phyloP scores from a whole-genome alignment of 2,113 vertebrate species.

The Chionodraco myersi region DNA sequence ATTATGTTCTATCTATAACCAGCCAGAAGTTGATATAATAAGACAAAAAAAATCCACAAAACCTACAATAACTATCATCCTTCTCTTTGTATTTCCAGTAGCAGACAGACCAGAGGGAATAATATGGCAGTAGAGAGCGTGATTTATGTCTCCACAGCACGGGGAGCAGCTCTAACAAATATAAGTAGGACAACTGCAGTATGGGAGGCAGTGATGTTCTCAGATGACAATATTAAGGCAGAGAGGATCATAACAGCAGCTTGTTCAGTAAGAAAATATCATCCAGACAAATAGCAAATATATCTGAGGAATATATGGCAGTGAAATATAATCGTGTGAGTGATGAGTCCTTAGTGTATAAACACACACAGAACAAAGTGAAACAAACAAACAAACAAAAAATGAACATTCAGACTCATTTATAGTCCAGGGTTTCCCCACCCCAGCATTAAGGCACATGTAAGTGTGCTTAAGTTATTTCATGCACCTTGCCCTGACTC shows the following conservation, averaged over 20 bases:
- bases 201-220: slow-evolving; percentile 5
- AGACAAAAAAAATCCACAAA: neutral
- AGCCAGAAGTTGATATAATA: neutral
- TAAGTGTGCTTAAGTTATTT: too few relatives aligned
- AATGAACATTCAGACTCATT: too few relatives aligned
- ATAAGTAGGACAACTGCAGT: slow-evolving; percentile 36
- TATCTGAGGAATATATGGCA: neutral
- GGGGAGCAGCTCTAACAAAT: slow-evolving; percentile 14
- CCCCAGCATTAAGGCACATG: too few relatives aligned
- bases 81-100: slow-evolving; percentile 7
- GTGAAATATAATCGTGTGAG: neutral
- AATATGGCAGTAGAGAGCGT: neutral
- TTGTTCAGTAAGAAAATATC: neutral
- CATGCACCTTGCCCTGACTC: neutral
- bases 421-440: neutral
- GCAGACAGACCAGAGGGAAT: neutral
- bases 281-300: slow-evolving; percentile 2
- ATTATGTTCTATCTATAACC: neutral
- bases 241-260: neutral
- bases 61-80: neutral
- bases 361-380: neutral
- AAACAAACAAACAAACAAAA: neutral
- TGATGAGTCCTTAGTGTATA: neutral
- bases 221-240: neutral
- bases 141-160: slow-evolving; percentile 36